Evolutionary conservation across 2,113 vertebrate genomes (phyloP), one percentile per base, ranked within the genome.

Genomic region (Nesogale talazaci): DNA sequence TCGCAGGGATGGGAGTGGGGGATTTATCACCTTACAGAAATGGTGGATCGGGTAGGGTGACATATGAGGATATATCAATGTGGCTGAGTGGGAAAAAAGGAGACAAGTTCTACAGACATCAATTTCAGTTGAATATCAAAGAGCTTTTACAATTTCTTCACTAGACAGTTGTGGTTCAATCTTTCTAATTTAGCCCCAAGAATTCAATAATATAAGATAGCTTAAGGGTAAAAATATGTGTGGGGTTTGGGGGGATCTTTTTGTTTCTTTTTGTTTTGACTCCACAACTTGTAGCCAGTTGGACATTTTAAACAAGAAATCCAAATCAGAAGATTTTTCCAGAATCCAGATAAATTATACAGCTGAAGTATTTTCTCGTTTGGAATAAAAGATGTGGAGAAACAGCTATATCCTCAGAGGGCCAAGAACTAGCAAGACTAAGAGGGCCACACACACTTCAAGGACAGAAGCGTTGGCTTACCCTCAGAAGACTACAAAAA

Each of bases 401-500:
- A 38, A 65, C 6, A 34, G 90, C 86, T 94, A 3, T 89, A 75
- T 94, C 95, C 34, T 85, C 86, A 92, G 83, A 93, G 84, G 72
- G 27, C 3, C 87, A 94, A 90, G 59, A 85, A 79, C 19, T 46
- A 96, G 74, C 75, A 74, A 96, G 92, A 92, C 69, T 96, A 78
- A 96, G 91, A 90, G 78, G 97, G 92, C 59, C 85, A 82, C 91
- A 95, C 93, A 96, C 94, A 96, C 94, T 96, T 76, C 89, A 91
- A 46, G 75, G 93, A 97, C 96, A 95, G 97, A 96, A 96, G 96
- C 94, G 93, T 96, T 94, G 96, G 91, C 94, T 96, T 94, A 90
- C 96, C 94, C 78, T 87, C 88, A 46, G 96, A 89, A 95, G 92
- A 94, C 88, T 95, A 46, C 42, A 5, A 46, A 46, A 46, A 46